phyloP scores from a whole-genome alignment of 2,797 vertebrate species.

The Fistularia tabacaria region DNA sequence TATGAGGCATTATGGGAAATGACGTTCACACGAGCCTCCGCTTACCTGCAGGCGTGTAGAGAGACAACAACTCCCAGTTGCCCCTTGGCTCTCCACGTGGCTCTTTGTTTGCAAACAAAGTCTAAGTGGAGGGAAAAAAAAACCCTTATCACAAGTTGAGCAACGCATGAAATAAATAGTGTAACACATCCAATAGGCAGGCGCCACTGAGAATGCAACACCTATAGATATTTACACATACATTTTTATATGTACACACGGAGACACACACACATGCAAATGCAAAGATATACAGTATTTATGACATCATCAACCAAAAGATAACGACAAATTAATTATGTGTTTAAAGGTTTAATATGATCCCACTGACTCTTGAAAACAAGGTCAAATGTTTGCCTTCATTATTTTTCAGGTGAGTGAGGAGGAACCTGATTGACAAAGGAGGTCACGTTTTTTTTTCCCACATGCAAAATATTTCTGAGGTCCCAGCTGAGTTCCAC shows the following conservation, averaged over 20 bases:
- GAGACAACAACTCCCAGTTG: slow-evolving; percentile 64
- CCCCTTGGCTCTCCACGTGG: slow-evolving; percentile 66
- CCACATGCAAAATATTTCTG: slow-evolving; percentile 46
- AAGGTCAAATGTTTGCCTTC: slow-evolving; percentile 1
- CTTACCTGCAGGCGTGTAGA: fast-evolving
- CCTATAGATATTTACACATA: too few relatives aligned
- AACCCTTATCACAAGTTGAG: slow-evolving; percentile 1
- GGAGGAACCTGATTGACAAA: slow-evolving; percentile 49
- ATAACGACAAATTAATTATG: fast-evolving
- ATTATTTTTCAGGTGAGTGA: slow-evolving; percentile 41
- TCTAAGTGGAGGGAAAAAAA: slow-evolving; percentile 31
- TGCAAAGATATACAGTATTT: too few relatives aligned
- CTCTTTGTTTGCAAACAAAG: slow-evolving; percentile 84
- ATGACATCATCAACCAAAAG: not conserved
- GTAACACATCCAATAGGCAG: not conserved
- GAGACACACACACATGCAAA: too few relatives aligned
- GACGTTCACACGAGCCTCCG: slow-evolving; percentile 14
- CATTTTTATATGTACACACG: too few relatives aligned
- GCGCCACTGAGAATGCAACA: too few relatives aligned
- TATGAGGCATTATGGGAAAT: slow-evolving; percentile 55
- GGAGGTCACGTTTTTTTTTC: slow-evolving; percentile 44
- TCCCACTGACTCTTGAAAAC: slow-evolving; percentile 22
- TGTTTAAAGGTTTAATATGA: slow-evolving; percentile 5
- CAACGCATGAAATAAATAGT: not conserved
- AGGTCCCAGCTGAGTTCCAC: slow-evolving; percentile 14